A percentile compares a stretch with the other conserved stretches of the same genome.
These are phyloP conservation scores for Deilephila elpenor DNA, from an alignment of 2,888 invertebrate genomes.

Conservation along the genomic window DNA sequence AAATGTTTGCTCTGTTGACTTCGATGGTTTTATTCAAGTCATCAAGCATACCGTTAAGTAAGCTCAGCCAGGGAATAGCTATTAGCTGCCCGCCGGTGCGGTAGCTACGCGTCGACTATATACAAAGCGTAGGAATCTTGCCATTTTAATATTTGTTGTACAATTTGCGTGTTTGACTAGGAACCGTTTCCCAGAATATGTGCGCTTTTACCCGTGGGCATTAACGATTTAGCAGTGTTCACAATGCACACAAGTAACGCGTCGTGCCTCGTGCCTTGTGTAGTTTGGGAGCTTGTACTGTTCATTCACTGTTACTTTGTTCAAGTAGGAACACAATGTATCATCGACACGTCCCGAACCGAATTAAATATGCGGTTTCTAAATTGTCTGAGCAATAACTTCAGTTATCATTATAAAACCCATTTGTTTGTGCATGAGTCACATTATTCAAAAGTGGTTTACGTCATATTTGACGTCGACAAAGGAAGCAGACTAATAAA, in stretches of 20 bases:
- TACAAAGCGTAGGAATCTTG: conserved; percentile 65
- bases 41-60: conserved; percentile 75
- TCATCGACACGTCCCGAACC: neutral
- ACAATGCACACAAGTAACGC: conserved; percentile 12
- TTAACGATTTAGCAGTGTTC: conserved; percentile 24
- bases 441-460: conserved; percentile 6
- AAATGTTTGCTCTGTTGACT: conserved; percentile 65
- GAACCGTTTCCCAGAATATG: conserved; percentile 71
- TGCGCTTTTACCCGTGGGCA: conserved; percentile 56
- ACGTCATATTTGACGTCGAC: conserved; percentile 5
- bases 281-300: conserved; percentile 1
- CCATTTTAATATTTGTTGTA: conserved; percentile 74
- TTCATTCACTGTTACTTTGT: conserved; percentile 5
- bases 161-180: conserved; percentile 80
- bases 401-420: neutral
- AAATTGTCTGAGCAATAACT: conserved; percentile 2
- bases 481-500: conserved; percentile 10
- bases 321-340: neutral
- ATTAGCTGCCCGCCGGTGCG: conserved; percentile 54
- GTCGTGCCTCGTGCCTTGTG: neutral
- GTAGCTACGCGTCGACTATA: conserved; percentile 62
- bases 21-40: conserved; percentile 72
- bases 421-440: conserved; percentile 3
- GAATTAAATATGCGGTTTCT: neutral
- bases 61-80: conserved; percentile 62